Percentiles rank a stretch among this genome's conserved stretches.
These are phyloP conservation scores for Meiosimyza decipiens DNA, from an alignment of 2,888 invertebrate genomes.

Conservation along the genomic window DNA sequence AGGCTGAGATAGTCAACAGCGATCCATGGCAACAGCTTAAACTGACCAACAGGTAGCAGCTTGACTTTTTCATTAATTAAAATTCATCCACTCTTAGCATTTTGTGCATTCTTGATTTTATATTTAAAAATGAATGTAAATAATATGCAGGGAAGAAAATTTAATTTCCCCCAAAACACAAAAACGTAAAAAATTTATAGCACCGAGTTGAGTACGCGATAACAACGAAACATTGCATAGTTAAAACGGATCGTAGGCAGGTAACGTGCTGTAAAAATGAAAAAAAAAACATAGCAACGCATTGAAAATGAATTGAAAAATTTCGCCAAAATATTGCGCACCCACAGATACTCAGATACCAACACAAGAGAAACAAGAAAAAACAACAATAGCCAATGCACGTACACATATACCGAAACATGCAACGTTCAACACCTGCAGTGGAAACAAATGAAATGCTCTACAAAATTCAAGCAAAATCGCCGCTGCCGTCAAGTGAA, in stretches of 20 bases:
- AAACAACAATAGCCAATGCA: constrained; percentile 26
- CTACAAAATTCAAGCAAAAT: background rate
- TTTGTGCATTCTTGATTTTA: background rate
- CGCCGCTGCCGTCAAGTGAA: constrained; percentile 34
- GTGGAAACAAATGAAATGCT: background rate
- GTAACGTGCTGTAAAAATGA: background rate
- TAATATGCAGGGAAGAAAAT: background rate
- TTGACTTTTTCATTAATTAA: constrained; percentile 40
- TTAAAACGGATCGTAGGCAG: constrained; percentile 1
- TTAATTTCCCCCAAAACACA: background rate
- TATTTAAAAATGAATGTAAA: background rate
- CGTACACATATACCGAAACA: background rate
- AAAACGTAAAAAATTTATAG: background rate
- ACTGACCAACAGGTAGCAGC: background rate
- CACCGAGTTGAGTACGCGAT: background rate
- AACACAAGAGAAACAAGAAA: constrained; percentile 3
- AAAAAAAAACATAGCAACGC: background rate
- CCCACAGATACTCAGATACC: constrained; percentile 21
- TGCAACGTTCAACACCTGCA: constrained; percentile 26
- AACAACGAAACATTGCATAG: background rate
- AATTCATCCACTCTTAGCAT: constrained; percentile 36
- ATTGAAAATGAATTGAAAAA: constrained; percentile 36
- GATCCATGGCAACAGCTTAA: no score
- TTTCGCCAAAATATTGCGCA: constrained; percentile 14
- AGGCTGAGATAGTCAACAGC: no score